These are phyloP conservation scores for Melieria omissa DNA, from an alignment of 2,888 invertebrate genomes.

Conservation along the genomic window DNA sequence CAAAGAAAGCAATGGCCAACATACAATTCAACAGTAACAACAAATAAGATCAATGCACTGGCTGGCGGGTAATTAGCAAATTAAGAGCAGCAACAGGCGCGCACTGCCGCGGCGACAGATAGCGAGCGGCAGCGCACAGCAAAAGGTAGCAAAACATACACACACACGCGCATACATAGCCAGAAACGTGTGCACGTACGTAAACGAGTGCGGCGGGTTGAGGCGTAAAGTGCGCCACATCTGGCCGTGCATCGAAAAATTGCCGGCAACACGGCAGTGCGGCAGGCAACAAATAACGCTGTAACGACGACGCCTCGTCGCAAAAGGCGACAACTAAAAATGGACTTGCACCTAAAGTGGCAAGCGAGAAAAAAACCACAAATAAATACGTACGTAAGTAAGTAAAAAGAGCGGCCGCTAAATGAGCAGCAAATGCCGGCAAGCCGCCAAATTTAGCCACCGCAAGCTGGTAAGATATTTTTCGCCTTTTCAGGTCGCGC, in stretches of 20 bases:
- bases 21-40: constrained; percentile 2
- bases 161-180: not conserved
- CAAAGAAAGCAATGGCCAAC: constrained; percentile 8
- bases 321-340: no score
- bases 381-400: no score
- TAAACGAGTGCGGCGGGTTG: not conserved
- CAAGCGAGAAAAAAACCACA: no score
- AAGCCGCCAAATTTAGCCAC: constrained; percentile 36
- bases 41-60: constrained; percentile 37
- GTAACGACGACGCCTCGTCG: no score
- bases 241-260: not conserved
- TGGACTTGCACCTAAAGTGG: no score
- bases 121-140: no score
- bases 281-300: no score
- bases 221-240: not conserved
- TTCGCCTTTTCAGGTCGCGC: constrained; percentile 6
- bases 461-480: constrained; percentile 11
- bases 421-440: no score
- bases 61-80: constrained; percentile 23
- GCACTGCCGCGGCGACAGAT: not conserved
- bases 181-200: not conserved
- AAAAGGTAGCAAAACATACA: not conserved
- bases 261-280: no score
- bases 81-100: constrained; percentile 19
- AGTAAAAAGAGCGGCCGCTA: no score